Percentiles rank a stretch among this genome's conserved stretches.
Evolutionary conservation across 2,113 vertebrate genomes (phyloP).

Genomic region (Microtus oregoni): DNA sequence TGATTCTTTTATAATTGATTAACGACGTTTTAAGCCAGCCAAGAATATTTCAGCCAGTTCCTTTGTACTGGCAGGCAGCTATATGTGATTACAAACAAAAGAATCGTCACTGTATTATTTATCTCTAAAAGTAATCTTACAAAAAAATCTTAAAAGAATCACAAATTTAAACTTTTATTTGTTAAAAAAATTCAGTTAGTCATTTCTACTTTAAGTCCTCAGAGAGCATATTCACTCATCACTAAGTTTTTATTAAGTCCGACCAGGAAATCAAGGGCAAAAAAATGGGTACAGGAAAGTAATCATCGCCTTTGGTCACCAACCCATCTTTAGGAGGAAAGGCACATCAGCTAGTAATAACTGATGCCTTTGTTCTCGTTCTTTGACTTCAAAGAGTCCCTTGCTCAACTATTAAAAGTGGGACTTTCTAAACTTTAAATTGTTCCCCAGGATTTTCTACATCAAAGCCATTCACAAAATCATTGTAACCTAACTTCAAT

Average conservation of each 20-base stretch:
- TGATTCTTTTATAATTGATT: neutral
- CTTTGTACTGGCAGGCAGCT: neutral
- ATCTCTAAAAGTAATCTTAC: neutral
- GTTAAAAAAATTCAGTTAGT: neutral
- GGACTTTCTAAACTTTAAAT: neutral
- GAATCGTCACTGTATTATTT: neutral
- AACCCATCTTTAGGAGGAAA: neutral
- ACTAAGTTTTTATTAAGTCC: neutral
- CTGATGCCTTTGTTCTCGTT: neutral
- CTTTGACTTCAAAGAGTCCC: neutral
- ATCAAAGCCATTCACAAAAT: neutral
- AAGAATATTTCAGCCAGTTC: neutral
- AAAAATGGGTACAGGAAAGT: neutral
- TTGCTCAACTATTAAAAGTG: neutral
- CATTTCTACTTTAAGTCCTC: neutral
- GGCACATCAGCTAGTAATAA: neutral
- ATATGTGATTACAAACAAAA: neutral
- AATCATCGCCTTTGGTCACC: neutral
- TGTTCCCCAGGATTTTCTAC: neutral
- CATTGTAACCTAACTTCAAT: neutral
- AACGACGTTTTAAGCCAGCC: neutral
- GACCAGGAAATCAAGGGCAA: neutral
- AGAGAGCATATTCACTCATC: neutral
- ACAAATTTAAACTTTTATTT: no score
- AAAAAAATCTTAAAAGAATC: no score